These are phyloP conservation scores for Octopus sinensis DNA, from an alignment of 1,140 invertebrate genomes.

Conservation along the genomic window DNA sequence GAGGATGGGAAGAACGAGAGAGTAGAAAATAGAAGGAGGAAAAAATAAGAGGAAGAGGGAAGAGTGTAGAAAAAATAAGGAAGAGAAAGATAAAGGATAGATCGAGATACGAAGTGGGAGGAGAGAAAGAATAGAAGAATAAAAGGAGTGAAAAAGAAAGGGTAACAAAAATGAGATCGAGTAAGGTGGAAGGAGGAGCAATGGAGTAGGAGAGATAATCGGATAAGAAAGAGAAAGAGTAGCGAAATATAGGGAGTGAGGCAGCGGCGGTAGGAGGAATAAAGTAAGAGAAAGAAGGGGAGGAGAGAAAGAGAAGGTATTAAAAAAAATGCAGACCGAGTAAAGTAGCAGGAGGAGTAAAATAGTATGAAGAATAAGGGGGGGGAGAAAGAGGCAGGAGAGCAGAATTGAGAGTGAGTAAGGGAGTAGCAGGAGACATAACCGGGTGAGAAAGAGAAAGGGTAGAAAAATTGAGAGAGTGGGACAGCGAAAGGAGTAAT, in stretches of 20 bases:
- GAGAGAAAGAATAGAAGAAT: constrained; percentile 12
- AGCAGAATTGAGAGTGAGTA: background rate
- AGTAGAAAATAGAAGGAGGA: background rate
- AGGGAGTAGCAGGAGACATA: background rate
- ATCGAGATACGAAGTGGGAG: constrained; percentile 3
- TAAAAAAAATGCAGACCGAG: constrained; percentile 13
- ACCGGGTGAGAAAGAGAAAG: background rate
- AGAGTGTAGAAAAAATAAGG: background rate
- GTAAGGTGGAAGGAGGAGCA: constrained; percentile 13
- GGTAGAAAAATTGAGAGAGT: background rate
- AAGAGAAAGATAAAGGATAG: background rate
- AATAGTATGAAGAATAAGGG: background rate
- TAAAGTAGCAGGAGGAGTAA: background rate
- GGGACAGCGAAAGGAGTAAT: constrained; percentile 6
- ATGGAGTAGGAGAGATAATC: constrained; percentile 18
- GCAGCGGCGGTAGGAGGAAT: background rate
- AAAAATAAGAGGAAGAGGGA: background rate
- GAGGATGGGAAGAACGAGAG: background rate
- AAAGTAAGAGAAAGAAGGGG: constrained; percentile 15
- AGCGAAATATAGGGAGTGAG: constrained; percentile 1
- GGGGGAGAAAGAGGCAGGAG: background rate
- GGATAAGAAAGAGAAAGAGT: constrained; percentile 9
- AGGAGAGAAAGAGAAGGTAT: constrained; percentile 11
- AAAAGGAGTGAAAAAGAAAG: background rate
- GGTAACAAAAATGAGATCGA: constrained; percentile 7